phyloP scores from a whole-genome alignment of 2,888 invertebrate genomes.

The Pseudoips prasinana region DNA sequence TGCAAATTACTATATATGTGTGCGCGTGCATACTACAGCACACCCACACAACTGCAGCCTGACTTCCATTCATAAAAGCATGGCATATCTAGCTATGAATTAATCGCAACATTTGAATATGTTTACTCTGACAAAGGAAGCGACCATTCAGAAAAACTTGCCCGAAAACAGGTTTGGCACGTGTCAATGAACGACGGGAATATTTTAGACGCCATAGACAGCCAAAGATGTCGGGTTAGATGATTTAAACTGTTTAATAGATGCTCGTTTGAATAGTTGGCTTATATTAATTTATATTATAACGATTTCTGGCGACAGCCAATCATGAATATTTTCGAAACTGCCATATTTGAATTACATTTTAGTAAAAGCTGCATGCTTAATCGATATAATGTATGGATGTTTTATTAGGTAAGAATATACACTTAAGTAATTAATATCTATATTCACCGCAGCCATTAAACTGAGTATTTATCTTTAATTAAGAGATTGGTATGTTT shows the following conservation, averaged over 20 bases:
- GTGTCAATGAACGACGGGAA: constrained; percentile 80
- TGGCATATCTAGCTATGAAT: constrained; percentile 79
- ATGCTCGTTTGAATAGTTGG: constrained; percentile 57
- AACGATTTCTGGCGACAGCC: constrained; percentile 45
- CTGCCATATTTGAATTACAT: constrained; percentile 14
- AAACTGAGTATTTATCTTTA: too few relatives aligned
- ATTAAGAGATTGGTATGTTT: too few relatives aligned
- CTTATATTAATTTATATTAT: constrained; percentile 51
- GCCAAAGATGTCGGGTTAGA: constrained; percentile 57
- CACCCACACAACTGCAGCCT: constrained; percentile 54
- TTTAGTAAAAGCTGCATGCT: constrained; percentile 19
- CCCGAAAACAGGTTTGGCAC: constrained; percentile 78
- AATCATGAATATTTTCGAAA: constrained; percentile 18
- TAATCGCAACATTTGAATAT: constrained; percentile 82
- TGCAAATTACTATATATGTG: constrained; percentile 68
- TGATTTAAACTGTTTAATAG: constrained; percentile 74
- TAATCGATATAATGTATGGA: constrained; percentile 14
- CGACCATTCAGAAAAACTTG: constrained; percentile 78
- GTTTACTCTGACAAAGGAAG: constrained; percentile 80
- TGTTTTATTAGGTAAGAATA: constrained; percentile 7
- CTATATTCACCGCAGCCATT: neutral
- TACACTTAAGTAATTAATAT: constrained; percentile 1
- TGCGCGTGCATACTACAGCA: constrained; percentile 42
- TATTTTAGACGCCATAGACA: constrained; percentile 70
- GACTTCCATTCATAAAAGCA: constrained; percentile 78